Evolutionary conservation across 2,888 invertebrate species (phyloP), one percentile per base, ranked within the genome.

Genomic region (Eudasyphora cyanicolor): DNA sequence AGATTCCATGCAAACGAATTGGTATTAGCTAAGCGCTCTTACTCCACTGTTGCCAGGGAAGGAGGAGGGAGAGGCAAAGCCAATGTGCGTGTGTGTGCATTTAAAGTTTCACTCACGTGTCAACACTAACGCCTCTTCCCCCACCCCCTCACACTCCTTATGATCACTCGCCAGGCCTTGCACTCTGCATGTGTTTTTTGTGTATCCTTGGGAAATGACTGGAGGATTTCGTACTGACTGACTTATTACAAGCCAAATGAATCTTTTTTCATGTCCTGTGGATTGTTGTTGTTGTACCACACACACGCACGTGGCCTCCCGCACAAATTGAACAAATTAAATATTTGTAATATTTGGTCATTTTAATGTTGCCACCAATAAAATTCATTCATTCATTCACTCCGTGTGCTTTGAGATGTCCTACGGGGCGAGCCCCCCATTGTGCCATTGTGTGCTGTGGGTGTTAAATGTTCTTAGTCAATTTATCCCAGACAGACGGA

Each of bases 241-340:
- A 84, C 81, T 78, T 81, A 84, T 84, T 81, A 81, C 81, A 84
- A 71, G 81, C 71, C 67, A 75, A 81, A 84, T 84, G 75, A 84
- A 81, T 64, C 78, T 67, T 67, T 64, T 38, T 10, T 17, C 8
- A 5, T n/a, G 17, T 10, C 10, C n/a, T 62, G 19, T 19, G 17
- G 14, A n/a, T n/a, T 35, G 21, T 38, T 64, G 19, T 19, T 38
- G 35, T 62, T 32, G 29, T 45, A 45, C 45, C 2, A 45, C 45
- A 45, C 45, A n/a, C n/a, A n/a, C n/a, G n/a, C 45, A 4, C 45
- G 8, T 32, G 32, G n/a, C n/a, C 2, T 2, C 57, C 3, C 27
- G 8, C 19, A 78, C 75, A 78, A 71, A 81, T 79, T 81, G 76
- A 60, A 81, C 84, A 81, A 81, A 84, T 81, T 76, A 79, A 81